Evolutionary conservation across 2,797 vertebrate species (phyloP).

Genomic region (Rhadinocentrus ornatus): DNA sequence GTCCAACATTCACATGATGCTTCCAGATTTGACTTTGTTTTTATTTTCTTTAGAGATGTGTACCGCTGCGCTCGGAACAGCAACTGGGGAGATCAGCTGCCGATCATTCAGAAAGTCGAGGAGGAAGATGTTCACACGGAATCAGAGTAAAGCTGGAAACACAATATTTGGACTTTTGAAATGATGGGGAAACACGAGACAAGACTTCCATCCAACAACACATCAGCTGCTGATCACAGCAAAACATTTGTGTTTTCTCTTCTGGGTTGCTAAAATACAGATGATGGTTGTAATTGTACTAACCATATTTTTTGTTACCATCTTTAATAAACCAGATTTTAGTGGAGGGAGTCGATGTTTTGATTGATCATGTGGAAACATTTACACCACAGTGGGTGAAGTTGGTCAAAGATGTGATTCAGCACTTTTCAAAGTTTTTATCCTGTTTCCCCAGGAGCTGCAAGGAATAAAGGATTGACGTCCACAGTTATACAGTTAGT

Average conservation of each 20-base stretch:
- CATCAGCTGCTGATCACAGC: background rate
- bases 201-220: background rate
- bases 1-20: background rate
- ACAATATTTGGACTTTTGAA: background rate
- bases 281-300: background rate
- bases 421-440: too few relatives aligned
- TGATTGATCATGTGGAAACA: too few relatives aligned
- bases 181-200: background rate
- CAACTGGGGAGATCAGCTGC: conserved; percentile 88
- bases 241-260: background rate
- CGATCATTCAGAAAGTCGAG: conserved; percentile 50
- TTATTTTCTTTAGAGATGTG: conserved; percentile 76
- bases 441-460: too few relatives aligned
- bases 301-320: conserved; percentile 22
- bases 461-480: too few relatives aligned
- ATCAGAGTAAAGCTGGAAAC: conserved; percentile 34
- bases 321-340: conserved; percentile 13
- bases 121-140: conserved; percentile 44
- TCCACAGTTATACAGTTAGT: too few relatives aligned
- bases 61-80: conserved; percentile 89
- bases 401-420: too few relatives aligned
- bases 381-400: too few relatives aligned
- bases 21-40: background rate
- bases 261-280: background rate
- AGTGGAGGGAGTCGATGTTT: background rate